phyloP scores from a whole-genome alignment of 2,113 vertebrate species.

The Amphiprion percula region DNA sequence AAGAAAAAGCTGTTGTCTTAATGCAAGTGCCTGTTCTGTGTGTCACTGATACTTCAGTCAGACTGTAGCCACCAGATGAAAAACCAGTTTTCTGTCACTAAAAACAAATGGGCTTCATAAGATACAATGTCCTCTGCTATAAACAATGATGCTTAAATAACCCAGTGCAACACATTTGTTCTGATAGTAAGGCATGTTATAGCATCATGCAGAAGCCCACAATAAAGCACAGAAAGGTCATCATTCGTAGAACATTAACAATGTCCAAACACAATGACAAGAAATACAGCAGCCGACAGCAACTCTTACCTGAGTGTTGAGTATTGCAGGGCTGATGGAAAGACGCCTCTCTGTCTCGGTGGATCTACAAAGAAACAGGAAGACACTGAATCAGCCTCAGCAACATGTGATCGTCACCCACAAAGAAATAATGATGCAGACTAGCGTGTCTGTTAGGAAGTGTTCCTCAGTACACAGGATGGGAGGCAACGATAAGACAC shows the following conservation, averaged over 20 bases:
- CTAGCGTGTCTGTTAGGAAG: conserved; percentile 60
- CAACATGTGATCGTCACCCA: conserved; percentile 81
- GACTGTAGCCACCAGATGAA: conserved; percentile 10
- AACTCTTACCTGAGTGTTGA: conserved; percentile 78
- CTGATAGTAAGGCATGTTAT: not conserved
- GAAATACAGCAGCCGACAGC: not conserved
- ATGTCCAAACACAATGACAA: not conserved
- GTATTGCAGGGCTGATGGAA: conserved; percentile 67
- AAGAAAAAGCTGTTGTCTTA: conserved; percentile 1
- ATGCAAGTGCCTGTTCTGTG: conserved; percentile 8
- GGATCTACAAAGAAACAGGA: conserved; percentile 84
- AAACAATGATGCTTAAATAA: not conserved
- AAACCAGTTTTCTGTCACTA: conserved; percentile 8
- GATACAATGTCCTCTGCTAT: not conserved
- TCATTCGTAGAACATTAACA: not conserved
- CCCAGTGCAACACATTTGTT: conserved; percentile 10
- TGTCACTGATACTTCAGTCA: conserved; percentile 2
- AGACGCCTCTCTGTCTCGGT: conserved; percentile 82
- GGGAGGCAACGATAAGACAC: conserved; percentile 46
- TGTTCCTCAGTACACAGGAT: conserved; percentile 53
- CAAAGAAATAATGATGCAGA: conserved; percentile 71
- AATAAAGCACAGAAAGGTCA: not conserved
- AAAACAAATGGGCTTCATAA: conserved; percentile 15
- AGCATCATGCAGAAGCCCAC: not conserved
- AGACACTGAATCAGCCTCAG: conserved; percentile 78